Conservation (phyloP, 1,140 invertebrate species). For the Diprion similis region DNA sequence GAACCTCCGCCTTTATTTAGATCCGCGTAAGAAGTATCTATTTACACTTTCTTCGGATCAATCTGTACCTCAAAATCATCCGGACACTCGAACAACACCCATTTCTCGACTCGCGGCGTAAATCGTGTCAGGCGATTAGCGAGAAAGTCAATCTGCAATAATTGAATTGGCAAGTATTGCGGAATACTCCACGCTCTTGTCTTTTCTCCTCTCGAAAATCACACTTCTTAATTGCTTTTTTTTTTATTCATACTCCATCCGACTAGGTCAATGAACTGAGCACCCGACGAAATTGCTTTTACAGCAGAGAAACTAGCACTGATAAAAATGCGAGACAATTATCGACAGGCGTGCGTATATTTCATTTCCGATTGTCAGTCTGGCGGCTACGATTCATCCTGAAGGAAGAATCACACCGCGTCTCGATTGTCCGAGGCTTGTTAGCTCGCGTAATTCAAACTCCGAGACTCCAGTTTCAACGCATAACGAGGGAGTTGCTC, state of each 20-base stretch:
- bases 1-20: not conserved
- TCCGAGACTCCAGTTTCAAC: not conserved
- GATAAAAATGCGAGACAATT: too few relatives aligned
- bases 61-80: too few relatives aligned
- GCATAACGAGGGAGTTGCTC: not conserved
- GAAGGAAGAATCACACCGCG: too few relatives aligned
- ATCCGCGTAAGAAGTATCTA: not conserved
- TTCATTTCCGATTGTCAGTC: not conserved
- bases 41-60: not conserved
- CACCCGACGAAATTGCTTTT: too few relatives aligned
- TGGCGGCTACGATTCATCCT: not conserved
- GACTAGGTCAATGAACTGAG: too few relatives aligned
- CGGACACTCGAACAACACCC: too few relatives aligned
- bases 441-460: not conserved
- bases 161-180: not conserved
- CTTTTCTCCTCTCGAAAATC: too few relatives aligned
- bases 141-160: not conserved
- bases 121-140: not conserved
- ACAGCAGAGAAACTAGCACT: too few relatives aligned
- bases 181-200: too few relatives aligned
- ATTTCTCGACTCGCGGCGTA: not conserved
- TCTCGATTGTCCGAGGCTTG: too few relatives aligned
- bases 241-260: too few relatives aligned
- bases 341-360: not conserved
- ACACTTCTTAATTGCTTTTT: too few relatives aligned